These are phyloP conservation scores for Dipodomys ordii DNA, from an alignment of 2,113 vertebrate species.

Conservation along the genomic window DNA sequence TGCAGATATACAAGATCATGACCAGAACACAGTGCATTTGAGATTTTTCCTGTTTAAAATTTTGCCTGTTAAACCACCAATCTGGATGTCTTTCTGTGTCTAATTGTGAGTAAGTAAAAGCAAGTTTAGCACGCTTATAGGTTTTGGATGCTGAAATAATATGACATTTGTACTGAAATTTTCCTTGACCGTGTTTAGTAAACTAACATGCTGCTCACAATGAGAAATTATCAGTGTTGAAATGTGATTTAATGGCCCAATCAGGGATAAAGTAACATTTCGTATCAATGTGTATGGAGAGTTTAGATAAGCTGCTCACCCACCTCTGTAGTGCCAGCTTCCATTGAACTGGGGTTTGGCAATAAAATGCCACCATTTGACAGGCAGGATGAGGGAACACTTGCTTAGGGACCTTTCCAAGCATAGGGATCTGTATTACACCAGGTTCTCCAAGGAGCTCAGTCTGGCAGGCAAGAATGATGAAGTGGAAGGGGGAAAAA, in stretches of 20 bases:
- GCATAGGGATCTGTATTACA: not conserved
- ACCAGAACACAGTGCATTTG: not conserved
- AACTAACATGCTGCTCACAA: conserved; percentile 30
- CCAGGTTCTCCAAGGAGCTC: conserved; percentile 1
- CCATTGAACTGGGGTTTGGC: not conserved
- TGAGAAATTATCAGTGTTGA: conserved; percentile 13
- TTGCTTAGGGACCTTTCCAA: conserved; percentile 26
- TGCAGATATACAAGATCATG: not conserved
- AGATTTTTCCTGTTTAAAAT: conserved; percentile 8
- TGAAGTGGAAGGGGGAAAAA: not conserved
- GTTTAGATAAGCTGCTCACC: not conserved
- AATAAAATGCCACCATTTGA: not conserved
- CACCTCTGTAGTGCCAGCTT: not conserved
- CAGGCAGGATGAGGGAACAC: not conserved
- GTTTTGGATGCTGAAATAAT: conserved; percentile 65
- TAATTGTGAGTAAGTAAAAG: conserved; percentile 41
- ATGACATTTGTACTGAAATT: conserved; percentile 36
- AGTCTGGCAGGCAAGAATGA: conserved; percentile 32
- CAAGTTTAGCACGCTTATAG: not conserved
- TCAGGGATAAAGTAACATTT: conserved; percentile 49
- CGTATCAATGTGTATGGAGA: not conserved
- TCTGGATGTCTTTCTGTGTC: not conserved
- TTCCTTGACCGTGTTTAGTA: conserved; percentile 37
- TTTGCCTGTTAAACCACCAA: not conserved
- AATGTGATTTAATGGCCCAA: not conserved